Evolutionary conservation across 2,797 vertebrate species (phyloP), one percentile per base, ranked within the genome.

Genomic region (Paramormyrops hopkinsi): DNA sequence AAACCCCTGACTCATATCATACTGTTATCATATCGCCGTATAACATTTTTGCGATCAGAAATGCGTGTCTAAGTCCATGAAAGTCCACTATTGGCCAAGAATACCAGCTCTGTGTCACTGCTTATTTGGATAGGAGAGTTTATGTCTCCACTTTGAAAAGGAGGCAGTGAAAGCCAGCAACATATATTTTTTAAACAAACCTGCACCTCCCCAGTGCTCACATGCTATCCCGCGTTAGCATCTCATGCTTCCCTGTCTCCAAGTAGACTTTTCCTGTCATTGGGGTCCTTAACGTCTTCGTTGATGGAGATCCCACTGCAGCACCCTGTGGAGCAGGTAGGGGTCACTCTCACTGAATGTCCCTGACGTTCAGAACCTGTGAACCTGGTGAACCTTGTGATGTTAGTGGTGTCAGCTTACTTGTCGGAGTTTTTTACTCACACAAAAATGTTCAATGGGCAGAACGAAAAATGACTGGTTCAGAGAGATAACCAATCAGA

Each of bases 11-110:
- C 19, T 82, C 76, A 82, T 44, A 41, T n/a, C 37, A 82, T 7
- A 46, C 76, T 82, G 19, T 79, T 79, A 46, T 46, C 76, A 46
- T 82, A 22, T 82, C 41, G 3, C 76, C 37, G 2, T 82, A 46
- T n/a, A 46, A 82, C 76, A 82, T 82, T 82, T 41, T 44, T 44
- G 37, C 5, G 37, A 82, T 46, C 76, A 82, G 76, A 82, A 82
- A 82, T 44, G 65, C 65, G 19, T 82, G 76, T 82, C 76, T 82
- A 82, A 82, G 76, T 82, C 41, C 76, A 82, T n/a, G 41, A 46
- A 44, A 46, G 17, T 44, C 76, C 41, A 22, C 76, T 82, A n/a
- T 46, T 82, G 76, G 76, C 41, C 41, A 46, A 44, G 17, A 82
- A 82, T 46, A 44, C 41, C 76, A 82, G 76, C 14, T 9, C 6